Conservation (phyloP, 2,113 vertebrate species). For the Bagarius yarrelli region DNA sequence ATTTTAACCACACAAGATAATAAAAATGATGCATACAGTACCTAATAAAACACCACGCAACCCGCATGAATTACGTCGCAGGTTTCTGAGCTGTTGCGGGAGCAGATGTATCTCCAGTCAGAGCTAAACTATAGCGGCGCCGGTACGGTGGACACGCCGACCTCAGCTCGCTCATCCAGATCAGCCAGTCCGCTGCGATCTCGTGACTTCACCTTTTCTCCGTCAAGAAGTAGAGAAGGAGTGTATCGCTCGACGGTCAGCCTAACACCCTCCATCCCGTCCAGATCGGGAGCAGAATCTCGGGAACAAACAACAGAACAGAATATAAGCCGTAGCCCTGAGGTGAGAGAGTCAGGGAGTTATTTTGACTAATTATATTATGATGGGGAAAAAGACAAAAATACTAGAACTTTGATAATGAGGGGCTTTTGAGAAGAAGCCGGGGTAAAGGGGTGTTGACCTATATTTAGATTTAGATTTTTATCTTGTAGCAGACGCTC, state of each 20-base stretch:
- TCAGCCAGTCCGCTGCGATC: constrained; percentile 74
- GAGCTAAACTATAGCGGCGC: constrained; percentile 76
- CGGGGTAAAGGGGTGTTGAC: neutral
- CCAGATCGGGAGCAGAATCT: constrained; percentile 64
- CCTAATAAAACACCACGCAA: too few species aligned
- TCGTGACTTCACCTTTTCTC: constrained; percentile 49
- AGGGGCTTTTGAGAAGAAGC: neutral
- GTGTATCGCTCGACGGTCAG: constrained; percentile 83
- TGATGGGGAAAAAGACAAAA: neutral
- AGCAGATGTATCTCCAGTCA: constrained; percentile 87
- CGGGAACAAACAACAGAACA: constrained; percentile 29
- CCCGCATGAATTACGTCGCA: constrained; percentile 50
- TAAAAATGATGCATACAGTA: too few species aligned
- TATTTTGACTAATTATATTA: neutral
- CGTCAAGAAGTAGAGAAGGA: constrained; percentile 63
- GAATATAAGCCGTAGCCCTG: constrained; percentile 32
- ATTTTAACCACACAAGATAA: too few species aligned
- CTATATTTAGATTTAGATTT: too few species aligned
- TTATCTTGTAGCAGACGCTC: too few species aligned
- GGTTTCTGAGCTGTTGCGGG: constrained; percentile 88
- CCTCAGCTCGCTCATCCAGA: constrained; percentile 76
- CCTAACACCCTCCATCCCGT: constrained; percentile 79
- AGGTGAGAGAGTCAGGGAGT: constrained; percentile 50
- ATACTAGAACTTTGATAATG: neutral
- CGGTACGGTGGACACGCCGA: constrained; percentile 56